Evolutionary conservation across 2,113 vertebrate genomes (phyloP).

Genomic region (Pan troglodytes): DNA sequence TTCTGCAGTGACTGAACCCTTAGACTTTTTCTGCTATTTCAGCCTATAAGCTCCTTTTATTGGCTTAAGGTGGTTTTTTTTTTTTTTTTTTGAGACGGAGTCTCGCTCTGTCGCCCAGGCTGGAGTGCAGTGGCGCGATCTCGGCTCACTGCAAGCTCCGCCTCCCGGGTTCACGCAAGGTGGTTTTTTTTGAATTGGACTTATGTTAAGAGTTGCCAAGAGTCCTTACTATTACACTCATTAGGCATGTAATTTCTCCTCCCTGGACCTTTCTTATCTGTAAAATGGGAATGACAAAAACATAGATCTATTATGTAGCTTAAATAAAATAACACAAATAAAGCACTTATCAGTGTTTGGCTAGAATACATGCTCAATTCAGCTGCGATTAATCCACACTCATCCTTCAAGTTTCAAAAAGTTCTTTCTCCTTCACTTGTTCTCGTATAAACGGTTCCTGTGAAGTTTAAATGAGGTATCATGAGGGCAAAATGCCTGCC

Average conservation of each 20-base stretch:
- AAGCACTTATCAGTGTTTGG: neutral
- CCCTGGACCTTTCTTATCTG: neutral
- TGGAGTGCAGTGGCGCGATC: no score
- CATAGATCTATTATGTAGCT: neutral
- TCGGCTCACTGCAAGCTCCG: no score
- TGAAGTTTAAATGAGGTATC: neutral
- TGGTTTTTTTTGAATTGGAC: neutral
- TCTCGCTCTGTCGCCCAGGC: no score
- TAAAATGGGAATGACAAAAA: neutral
- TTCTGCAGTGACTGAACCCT: neutral
- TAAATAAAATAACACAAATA: neutral
- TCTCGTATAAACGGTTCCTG: neutral
- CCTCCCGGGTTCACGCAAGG: no score
- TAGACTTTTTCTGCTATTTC: neutral
- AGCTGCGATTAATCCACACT: neutral
- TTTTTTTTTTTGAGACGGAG: no score
- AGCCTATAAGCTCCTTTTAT: neutral
- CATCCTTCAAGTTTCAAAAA: no score
- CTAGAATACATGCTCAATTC: neutral
- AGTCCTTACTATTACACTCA: neutral
- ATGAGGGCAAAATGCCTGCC: fast-evolving
- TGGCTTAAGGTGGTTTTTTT: neutral
- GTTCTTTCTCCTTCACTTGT: no score
- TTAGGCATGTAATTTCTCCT: neutral
- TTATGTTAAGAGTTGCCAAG: neutral